Evolutionary conservation across 2,888 invertebrate genomes (phyloP).

Genomic region (Drosophila longiperda): DNA sequence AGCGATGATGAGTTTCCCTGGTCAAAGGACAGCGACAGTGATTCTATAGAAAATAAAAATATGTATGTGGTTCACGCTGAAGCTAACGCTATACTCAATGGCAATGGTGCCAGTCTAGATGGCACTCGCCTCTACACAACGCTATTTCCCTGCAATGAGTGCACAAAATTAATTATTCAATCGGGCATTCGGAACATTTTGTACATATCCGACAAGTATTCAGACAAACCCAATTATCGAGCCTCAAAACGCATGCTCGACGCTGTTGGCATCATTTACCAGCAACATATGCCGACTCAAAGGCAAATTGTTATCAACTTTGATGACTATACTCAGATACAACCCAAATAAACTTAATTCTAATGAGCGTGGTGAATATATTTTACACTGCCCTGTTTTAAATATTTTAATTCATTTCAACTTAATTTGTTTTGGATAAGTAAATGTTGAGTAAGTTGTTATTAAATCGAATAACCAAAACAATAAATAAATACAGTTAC

Average conservation of each 20-base stretch:
- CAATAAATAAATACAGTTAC: constrained; percentile 6
- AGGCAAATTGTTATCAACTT: constrained; percentile 90
- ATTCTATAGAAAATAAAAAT: constrained; percentile 91
- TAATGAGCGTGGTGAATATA: not conserved
- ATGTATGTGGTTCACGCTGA: constrained; percentile 99
- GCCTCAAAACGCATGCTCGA: constrained; percentile 94
- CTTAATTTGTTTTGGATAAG: not conserved
- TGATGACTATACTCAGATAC: constrained; percentile 57
- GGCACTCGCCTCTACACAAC: constrained; percentile 94
- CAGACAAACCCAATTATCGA: constrained; percentile 87
- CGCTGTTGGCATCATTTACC: constrained; percentile 89
- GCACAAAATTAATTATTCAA: constrained; percentile 98
- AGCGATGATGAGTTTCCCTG: constrained; percentile 96
- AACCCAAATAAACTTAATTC: not conserved
- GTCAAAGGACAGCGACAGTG: constrained; percentile 86
- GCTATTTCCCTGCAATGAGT: constrained; percentile 98
- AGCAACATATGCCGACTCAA: constrained; percentile 88
- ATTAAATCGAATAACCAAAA: not conserved
- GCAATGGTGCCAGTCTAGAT: constrained; percentile 91
- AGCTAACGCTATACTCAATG: constrained; percentile 98
- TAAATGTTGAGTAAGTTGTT: not conserved
- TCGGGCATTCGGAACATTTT: constrained; percentile 92
- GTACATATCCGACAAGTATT: constrained; percentile 93
- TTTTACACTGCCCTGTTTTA: not conserved
- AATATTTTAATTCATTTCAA: not conserved